Evolutionary conservation across 2,888 invertebrate genomes (phyloP).

Genomic region (Drosophila borborema): DNA sequence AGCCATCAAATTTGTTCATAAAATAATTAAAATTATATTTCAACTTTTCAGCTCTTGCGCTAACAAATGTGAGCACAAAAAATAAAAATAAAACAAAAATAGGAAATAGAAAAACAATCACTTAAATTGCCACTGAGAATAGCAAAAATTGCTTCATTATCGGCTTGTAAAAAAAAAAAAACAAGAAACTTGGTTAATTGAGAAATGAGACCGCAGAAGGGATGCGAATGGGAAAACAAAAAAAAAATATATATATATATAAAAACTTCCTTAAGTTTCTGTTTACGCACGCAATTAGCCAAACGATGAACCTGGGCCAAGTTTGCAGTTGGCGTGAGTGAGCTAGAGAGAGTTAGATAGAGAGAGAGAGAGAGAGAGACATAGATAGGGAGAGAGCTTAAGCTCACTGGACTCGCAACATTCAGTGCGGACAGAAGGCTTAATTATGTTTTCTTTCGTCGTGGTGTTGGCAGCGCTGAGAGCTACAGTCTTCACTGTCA

Average conservation of each 20-base stretch:
- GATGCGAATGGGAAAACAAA: not conserved
- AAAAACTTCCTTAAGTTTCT: slow-evolving; percentile 4
- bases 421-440: not conserved
- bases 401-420: not conserved
- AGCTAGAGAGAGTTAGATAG: not conserved
- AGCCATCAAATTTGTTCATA: no score
- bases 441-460: slow-evolving; percentile 2
- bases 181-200: slow-evolving; percentile 6
- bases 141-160: not conserved
- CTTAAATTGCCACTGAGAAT: not conserved
- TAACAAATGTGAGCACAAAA: not conserved
- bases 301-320: slow-evolving; percentile 5
- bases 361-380: not conserved
- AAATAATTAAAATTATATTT: no score
- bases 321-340: not conserved
- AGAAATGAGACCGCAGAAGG: not conserved
- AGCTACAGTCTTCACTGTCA: slow-evolving; percentile 10
- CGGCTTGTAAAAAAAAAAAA: not conserved
- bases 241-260: no score
- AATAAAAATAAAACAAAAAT: not conserved
- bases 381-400: not conserved
- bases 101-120: not conserved
- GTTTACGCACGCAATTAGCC: slow-evolving; percentile 14
- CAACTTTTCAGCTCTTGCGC: not conserved
- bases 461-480: slow-evolving; percentile 4